Percentiles rank a stretch among this genome's conserved stretches.
Evolutionary conservation across 2,113 vertebrate species (phyloP).

Genomic region (Desmodus rotundus): DNA sequence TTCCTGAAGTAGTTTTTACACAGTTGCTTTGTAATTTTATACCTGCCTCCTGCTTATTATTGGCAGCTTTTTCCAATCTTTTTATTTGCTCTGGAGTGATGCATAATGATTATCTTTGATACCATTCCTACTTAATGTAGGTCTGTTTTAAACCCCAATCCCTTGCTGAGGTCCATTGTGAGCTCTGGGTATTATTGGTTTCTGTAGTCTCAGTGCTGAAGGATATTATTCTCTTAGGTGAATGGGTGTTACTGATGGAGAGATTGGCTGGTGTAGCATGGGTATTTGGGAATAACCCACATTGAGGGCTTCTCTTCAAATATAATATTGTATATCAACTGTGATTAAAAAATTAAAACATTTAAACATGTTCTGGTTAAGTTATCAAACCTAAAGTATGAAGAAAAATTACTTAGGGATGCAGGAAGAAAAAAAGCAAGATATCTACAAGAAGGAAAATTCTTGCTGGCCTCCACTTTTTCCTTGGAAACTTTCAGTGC

Average conservation of each 20-base stretch:
- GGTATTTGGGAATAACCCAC: not conserved
- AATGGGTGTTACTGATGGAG: not conserved
- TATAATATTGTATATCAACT: not conserved
- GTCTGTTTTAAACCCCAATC: not conserved
- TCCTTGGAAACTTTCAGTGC: not conserved
- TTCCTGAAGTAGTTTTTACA: not conserved
- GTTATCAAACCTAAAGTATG: not conserved
- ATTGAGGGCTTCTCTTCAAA: not conserved
- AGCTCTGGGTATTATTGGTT: not conserved
- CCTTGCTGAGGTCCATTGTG: not conserved
- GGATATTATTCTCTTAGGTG: not conserved
- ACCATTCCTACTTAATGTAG: not conserved
- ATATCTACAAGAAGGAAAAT: not conserved
- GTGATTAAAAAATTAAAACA: not conserved
- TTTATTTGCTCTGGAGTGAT: not conserved
- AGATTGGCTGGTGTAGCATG: not conserved
- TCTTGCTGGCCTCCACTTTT: not conserved
- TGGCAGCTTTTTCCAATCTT: not conserved
- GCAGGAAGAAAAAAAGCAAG: not conserved
- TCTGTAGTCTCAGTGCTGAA: not conserved
- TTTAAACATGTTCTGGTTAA: not conserved
- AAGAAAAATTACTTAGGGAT: not conserved
- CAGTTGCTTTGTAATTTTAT: not conserved
- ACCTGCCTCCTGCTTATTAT: not conserved
- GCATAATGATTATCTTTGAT: not conserved